A percentile compares a stretch with the other conserved stretches of the same genome.
These are phyloP conservation scores for Stomorhina lunata DNA, from an alignment of 2,888 invertebrate genomes.

Conservation along the genomic window DNA sequence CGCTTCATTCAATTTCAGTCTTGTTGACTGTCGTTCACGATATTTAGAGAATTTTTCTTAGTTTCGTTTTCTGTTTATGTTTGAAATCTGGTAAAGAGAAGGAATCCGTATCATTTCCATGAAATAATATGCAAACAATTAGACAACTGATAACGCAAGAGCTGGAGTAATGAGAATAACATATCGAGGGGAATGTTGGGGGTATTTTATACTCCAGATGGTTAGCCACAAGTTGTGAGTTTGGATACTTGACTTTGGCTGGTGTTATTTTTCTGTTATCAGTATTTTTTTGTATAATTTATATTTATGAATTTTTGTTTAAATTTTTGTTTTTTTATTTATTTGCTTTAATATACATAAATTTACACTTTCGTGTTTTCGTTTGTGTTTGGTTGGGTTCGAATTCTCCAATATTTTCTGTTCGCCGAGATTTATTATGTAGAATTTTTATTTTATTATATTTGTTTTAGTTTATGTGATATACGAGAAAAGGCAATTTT, in stretches of 20 bases:
- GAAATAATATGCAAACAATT: background rate
- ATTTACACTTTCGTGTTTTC: background rate
- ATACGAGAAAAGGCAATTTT: conserved; percentile 29
- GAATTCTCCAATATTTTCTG: conserved; percentile 28
- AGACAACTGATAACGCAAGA: conserved; percentile 40
- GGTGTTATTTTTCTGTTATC: conserved; percentile 28
- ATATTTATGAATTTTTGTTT: conserved; percentile 2
- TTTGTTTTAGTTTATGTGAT: conserved; percentile 28
- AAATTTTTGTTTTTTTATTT: background rate
- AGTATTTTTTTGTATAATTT: background rate
- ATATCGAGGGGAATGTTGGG: too few relatives aligned
- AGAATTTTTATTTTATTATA: conserved; percentile 25
- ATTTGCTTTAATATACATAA: background rate
- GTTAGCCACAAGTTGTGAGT: too few relatives aligned
- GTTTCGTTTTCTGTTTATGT: background rate
- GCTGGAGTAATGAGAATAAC: background rate
- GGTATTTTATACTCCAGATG: too few relatives aligned
- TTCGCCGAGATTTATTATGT: conserved; percentile 48
- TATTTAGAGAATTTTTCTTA: background rate
- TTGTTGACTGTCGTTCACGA: background rate
- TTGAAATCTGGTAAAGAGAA: background rate
- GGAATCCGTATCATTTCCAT: background rate
- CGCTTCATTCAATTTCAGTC: background rate
- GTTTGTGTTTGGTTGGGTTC: background rate
- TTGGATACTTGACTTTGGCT: too few relatives aligned